These are phyloP conservation scores for Tetraodon nigroviridis DNA, from an alignment of 2,113 vertebrate genomes.

Conservation along the genomic window DNA sequence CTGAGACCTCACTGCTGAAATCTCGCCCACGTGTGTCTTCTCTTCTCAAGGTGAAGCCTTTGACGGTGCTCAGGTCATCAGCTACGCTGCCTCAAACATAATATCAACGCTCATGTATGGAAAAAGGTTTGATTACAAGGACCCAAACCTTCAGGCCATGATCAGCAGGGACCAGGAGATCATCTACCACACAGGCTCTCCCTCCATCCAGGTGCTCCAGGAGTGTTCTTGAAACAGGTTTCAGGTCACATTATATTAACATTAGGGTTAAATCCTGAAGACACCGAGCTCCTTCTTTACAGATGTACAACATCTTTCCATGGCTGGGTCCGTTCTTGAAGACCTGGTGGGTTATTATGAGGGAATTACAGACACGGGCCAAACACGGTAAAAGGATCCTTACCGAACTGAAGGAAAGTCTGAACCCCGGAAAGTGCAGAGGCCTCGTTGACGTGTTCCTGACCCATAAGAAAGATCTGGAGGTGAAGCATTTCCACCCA, in stretches of 20 bases:
- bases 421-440: conserved; percentile 40
- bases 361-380: background rate
- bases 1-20: background rate
- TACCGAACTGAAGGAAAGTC: conserved; percentile 30
- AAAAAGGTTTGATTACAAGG: conserved; percentile 65
- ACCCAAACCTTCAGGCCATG: conserved; percentile 41
- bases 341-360: conserved; percentile 16
- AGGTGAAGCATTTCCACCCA: conserved; percentile 29
- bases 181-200: conserved; percentile 26
- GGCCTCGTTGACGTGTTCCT: conserved; percentile 59
- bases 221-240: background rate
- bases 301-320: conserved; percentile 52
- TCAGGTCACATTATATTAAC: background rate
- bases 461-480: conserved; percentile 18
- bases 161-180: conserved; percentile 13
- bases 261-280: background rate
- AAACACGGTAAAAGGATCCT: background rate
- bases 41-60: conserved; percentile 54
- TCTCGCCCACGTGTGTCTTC: background rate
- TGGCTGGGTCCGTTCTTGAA: conserved; percentile 39
- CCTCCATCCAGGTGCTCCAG: conserved; percentile 38
- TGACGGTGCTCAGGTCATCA: conserved; percentile 26
- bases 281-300: background rate
- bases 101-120: conserved; percentile 66
- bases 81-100: conserved; percentile 65